Percentiles rank a stretch among this genome's conserved stretches.
Conservation (phyloP, 2,888 invertebrate species). For the Tyria jacobaeae region DNA sequence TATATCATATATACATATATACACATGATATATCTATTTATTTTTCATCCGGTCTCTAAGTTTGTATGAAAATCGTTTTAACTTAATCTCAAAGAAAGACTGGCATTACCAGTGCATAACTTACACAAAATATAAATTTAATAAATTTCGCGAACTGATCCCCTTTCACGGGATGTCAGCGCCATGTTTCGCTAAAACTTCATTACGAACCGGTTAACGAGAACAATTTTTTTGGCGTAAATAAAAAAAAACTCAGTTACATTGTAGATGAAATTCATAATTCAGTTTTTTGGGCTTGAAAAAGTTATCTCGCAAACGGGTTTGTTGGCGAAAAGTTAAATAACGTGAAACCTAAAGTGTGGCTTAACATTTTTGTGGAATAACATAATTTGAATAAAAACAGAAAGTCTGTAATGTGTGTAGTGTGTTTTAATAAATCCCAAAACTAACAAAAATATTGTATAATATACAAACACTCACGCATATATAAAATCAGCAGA, state of each 20-base stretch:
- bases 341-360: conserved; percentile 49
- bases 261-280: conserved; percentile 65
- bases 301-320: conserved; percentile 50
- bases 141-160: conserved; percentile 8
- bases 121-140: conserved; percentile 6
- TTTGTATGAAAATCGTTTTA: conserved; percentile 3
- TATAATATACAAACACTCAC: too few species aligned
- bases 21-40: not conserved
- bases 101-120: not conserved
- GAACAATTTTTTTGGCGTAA: conserved; percentile 51
- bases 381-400: not conserved
- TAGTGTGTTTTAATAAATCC: not conserved
- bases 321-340: conserved; percentile 66
- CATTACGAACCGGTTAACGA: conserved; percentile 26
- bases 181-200: conserved; percentile 28
- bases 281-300: conserved; percentile 58
- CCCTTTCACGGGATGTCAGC: conserved; percentile 5
- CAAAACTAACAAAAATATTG: too few species aligned
- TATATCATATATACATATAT: not conserved
- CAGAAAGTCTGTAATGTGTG: not conserved
- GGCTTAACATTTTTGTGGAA: conserved; percentile 31
- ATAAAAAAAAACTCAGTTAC: conserved; percentile 38
- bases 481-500: too few species aligned
- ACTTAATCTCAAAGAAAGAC: not conserved
- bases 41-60: not conserved